A percentile compares a stretch with the other conserved stretches of the same genome.
phyloP scores from a whole-genome alignment of 2,888 invertebrate species.

The Callinectes sapidus region DNA sequence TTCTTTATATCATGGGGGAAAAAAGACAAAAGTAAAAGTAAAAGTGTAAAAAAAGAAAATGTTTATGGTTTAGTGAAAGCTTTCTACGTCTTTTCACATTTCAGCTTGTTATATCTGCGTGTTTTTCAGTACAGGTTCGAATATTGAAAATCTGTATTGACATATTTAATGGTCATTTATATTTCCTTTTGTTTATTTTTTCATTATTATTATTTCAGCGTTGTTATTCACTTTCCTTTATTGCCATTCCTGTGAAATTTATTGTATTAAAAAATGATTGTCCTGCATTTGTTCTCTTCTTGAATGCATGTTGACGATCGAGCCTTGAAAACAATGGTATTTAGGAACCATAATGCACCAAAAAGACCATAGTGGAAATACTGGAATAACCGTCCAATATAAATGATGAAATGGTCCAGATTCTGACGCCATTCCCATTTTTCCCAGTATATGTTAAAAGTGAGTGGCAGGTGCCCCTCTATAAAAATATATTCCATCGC shows the following conservation, averaged over 20 bases:
- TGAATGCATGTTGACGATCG: too few relatives aligned
- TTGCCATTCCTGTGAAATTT: too few relatives aligned
- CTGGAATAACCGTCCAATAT: neutral
- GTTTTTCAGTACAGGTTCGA: too few relatives aligned
- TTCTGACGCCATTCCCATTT: neutral
- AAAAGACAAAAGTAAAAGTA: neutral
- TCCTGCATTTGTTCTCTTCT: too few relatives aligned
- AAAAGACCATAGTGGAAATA: neutral
- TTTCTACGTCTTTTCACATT: too few relatives aligned
- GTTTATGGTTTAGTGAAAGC: too few relatives aligned
- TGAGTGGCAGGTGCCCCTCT: slow-evolving; percentile 4
- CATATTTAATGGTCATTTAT: neutral
- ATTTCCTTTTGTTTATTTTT: neutral
- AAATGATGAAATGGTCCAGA: neutral
- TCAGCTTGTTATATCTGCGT: too few relatives aligned
- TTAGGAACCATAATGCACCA: too few relatives aligned
- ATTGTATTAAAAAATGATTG: too few relatives aligned
- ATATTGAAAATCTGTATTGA: too few relatives aligned
- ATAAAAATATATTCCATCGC: slow-evolving; percentile 8
- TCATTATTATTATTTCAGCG: neutral
- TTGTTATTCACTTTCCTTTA: neutral
- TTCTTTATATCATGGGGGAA: neutral
- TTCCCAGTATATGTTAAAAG: neutral
- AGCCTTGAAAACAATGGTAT: too few relatives aligned
- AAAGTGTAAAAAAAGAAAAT: too few relatives aligned